phyloP scores from a whole-genome alignment of 1,140 invertebrate species.

The Conopomorpha cramerella region DNA sequence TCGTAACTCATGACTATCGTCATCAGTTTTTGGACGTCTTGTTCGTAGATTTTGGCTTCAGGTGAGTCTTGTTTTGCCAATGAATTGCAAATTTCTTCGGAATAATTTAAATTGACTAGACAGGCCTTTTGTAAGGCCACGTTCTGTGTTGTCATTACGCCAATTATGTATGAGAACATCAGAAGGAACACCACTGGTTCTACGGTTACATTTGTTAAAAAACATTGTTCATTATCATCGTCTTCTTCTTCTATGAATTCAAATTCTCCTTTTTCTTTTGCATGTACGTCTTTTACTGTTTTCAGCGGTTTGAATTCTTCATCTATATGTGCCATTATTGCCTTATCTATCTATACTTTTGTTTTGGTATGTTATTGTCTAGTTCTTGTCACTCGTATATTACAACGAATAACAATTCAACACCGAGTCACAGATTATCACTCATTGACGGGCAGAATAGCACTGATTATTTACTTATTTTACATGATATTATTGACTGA shows the following conservation, averaged over 20 bases:
- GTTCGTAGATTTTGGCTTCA: slow-evolving; percentile 6
- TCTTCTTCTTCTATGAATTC: too few species aligned
- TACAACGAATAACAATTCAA: too few species aligned
- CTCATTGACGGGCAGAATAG: too few species aligned
- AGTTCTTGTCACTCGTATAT: background rate
- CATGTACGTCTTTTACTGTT: slow-evolving; percentile 30
- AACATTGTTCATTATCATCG: too few species aligned
- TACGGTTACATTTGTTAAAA: slow-evolving; percentile 72
- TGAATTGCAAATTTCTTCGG: slow-evolving; percentile 9
- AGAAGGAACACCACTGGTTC: slow-evolving; percentile 73
- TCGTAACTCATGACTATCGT: slow-evolving; percentile 5
- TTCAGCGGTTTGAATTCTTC: too few species aligned
- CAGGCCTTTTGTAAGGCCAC: slow-evolving; percentile 12
- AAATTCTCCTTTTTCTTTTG: too few species aligned
- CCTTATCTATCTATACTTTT: background rate
- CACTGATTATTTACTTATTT: too few species aligned
- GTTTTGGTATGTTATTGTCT: background rate
- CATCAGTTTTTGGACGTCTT: slow-evolving; percentile 7
- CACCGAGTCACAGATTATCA: too few species aligned
- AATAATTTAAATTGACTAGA: slow-evolving; percentile 9
- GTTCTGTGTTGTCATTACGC: slow-evolving; percentile 20
- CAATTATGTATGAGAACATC: slow-evolving; percentile 71
- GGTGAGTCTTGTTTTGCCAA: slow-evolving; percentile 7
- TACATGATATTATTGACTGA: too few species aligned
- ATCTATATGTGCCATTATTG: slow-evolving; percentile 42